Percentiles rank a stretch among this genome's conserved stretches.
These are phyloP conservation scores for Scomberomorus guttatus DNA, from an alignment of 2,797 vertebrate species.

Conservation along the genomic window DNA sequence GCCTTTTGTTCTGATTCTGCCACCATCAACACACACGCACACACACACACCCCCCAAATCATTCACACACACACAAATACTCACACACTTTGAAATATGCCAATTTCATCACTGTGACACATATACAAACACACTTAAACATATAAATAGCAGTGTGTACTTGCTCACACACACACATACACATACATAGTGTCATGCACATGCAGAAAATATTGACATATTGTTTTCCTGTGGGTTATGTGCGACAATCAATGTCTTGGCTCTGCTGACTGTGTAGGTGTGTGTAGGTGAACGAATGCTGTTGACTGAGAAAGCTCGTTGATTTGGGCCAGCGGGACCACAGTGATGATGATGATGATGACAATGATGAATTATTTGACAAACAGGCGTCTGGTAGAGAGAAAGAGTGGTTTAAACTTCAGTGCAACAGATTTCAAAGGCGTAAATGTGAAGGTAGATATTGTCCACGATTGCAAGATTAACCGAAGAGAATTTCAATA, in stretches of 20 bases:
- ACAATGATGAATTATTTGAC: conserved; percentile 81
- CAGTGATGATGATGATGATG: conserved; percentile 15
- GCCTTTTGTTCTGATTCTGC: conserved; percentile 95
- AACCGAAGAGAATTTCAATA: background rate
- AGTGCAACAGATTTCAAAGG: background rate
- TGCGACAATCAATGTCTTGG: conserved; percentile 94
- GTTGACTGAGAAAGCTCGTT: conserved; percentile 91
- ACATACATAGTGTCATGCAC: conserved; percentile 14
- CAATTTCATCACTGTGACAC: conserved; percentile 18
- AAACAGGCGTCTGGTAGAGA: conserved; percentile 61
- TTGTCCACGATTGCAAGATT: background rate
- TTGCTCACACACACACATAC: conserved; percentile 14
- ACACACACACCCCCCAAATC: conserved; percentile 4
- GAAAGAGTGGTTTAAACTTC: background rate
- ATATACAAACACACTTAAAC: conserved; percentile 5
- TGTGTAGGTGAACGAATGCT: conserved; percentile 54
- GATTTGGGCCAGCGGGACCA: conserved; percentile 90
- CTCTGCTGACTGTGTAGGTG: background rate
- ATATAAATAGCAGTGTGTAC: background rate
- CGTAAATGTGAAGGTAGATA: background rate
- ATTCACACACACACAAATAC: conserved; percentile 15
- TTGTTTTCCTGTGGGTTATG: conserved; percentile 93
- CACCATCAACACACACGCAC: conserved; percentile 44
- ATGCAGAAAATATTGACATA: conserved; percentile 95
- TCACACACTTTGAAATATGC: background rate